Base-by-base conservation (phyloP, 2,113 vertebrate species). In the Nibea albiflora region DNA sequence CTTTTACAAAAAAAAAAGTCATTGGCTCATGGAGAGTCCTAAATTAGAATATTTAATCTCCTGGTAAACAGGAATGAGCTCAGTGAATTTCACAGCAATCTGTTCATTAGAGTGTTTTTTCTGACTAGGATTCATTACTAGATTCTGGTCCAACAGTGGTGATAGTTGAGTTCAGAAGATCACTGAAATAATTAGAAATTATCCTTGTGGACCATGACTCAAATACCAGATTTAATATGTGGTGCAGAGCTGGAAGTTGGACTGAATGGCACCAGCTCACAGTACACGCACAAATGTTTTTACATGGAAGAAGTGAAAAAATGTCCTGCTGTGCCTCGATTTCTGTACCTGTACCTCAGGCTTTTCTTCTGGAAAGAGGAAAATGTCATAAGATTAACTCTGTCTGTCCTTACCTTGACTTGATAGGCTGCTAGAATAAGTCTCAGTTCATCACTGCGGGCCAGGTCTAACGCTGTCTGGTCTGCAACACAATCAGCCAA, bases 391-490 rank as follows among this genome's bases (percentile, higher is more conserved):
- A 31, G 26, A 42, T 24, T 17, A 73, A 39, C 10, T 47, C 19
- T 26, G 31, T 79, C 28, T 73, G 35, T 11, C 3, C 92, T 71
- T 88, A 98, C 97, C 95, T 96, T 96, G 76, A 84, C 91, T 83
- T 93, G 84, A 94, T 94, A 95, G 53, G 92, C 94, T 83, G 89
- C 82, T 61, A 99, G 92, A 73, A 96, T 90, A 28, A 93, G 93
- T 53, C 95, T 97, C 88, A 98, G 96, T 92, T 97, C 96, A 74
- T 95, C 90, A 78, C 92, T 94, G 28, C 94, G 94, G 52, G 95
- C 96, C 83, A 98, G 93, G 86, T 97, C 96, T 84, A 96, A 73
- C 1, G 96, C 93, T 0, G 95, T 96, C 92, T 97, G 96, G 85
- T 95, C 98, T 98, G 93, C 77, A 88, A 89, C n/a, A 90, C 46